Conservation (phyloP, 2,113 vertebrate genomes). For the Hemibagrus wyckioides region DNA sequence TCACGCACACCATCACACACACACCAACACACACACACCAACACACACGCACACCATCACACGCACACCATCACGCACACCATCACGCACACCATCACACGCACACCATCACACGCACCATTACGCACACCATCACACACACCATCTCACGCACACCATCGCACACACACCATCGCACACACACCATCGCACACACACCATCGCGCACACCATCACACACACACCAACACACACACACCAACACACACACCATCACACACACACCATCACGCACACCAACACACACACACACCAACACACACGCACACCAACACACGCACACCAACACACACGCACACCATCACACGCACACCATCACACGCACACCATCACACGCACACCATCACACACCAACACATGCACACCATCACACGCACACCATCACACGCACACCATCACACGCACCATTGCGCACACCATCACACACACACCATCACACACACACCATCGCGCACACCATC, state of each 20-base stretch:
- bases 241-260: conserved; percentile 72
- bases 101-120: neutral
- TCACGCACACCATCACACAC: neutral
- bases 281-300: too few relatives aligned
- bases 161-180: too few relatives aligned
- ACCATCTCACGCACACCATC: too few relatives aligned
- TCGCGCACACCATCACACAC: too few relatives aligned
- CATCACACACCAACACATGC: neutral
- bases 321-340: fast-evolving
- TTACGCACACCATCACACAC: neutral
- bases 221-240: too few relatives aligned
- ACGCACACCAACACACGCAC: neutral
- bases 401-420: neutral
- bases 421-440: neutral
- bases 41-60: too few relatives aligned
- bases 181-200: too few relatives aligned
- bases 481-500: neutral
- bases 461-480: neutral
- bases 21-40: neutral
- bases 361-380: neutral
- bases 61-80: neutral
- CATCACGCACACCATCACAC: neutral
- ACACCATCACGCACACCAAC: neutral
- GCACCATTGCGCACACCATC: neutral
- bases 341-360: neutral